Base-by-base conservation (phyloP, 1,140 invertebrate genomes). In the Chlorops oryzae region DNA sequence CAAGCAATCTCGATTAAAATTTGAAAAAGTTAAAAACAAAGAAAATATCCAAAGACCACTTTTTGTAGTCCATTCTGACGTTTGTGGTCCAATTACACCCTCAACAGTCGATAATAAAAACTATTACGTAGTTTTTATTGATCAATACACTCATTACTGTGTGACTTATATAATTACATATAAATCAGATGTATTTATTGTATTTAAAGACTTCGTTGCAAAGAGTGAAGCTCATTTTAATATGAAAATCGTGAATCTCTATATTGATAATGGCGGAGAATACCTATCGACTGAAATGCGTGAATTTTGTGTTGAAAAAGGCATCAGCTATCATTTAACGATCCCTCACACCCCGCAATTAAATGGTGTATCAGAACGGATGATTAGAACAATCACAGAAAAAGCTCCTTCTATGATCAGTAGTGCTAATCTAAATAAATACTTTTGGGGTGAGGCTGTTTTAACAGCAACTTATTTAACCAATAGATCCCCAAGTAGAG, bases 321-420 rank as follows among this genome's bases (percentile, higher is more conserved):
- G 77, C 6, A 78, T 78, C 48, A 54, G 47, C 12, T 74, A 75
- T 64, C 65, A 77, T 47, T 70, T 63, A 37, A 75, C 71, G 15
- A 62, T 74, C 23, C 63, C 73, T 24, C 64, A 73, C 38, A 75
- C 71, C 9, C 76, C 76, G 34, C 67, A 80, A 53, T 56, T 65
- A 60, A 80, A 80, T 72, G 73, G 75, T 52, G 64, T 76, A 2
- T 59, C 74, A 20, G 75, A 80, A 56, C 56, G 75, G 25, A 72
- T 75, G 58, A 73, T 71, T 47, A 48, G 67, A 23, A 73, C 71
- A 7, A 62, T 77, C 23, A 72, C 63, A 17, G 73, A 74, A 64
- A 75, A 64, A 51, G 66, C 70, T 21, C 59, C 70, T 41, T 23
- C 63, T 17, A 70, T 75, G 61, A 22, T 79, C 51, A 47, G 25